Conservation (phyloP, 2,888 invertebrate genomes). For the Belgica antarctica region DNA sequence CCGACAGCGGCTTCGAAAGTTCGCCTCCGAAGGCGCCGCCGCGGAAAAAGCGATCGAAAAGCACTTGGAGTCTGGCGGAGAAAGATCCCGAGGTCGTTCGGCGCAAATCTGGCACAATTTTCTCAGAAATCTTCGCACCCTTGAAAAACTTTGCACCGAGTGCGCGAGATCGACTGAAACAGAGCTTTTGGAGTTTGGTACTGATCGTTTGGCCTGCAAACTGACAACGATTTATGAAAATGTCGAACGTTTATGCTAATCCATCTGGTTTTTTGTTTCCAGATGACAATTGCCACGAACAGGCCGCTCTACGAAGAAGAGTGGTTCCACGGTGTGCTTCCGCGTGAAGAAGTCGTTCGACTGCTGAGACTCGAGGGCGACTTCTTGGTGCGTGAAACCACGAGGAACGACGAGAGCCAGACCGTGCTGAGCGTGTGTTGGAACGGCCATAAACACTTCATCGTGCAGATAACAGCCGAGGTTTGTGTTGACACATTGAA, state of each 20-base stretch:
- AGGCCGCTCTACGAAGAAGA: conserved; percentile 84
- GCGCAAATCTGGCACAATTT: neutral
- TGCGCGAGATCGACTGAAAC: neutral
- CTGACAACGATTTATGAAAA: neutral
- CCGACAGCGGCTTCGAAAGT: conserved; percentile 14
- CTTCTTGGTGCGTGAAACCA: conserved; percentile 90
- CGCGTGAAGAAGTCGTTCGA: conserved; percentile 91
- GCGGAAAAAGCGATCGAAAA: conserved; percentile 46
- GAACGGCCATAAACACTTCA: conserved; percentile 96
- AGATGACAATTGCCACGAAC: conserved; percentile 58
- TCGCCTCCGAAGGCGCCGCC: conserved; percentile 51
- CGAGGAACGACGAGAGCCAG: conserved; percentile 85
- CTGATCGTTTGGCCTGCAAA: too few relatives aligned
- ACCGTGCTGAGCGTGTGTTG: conserved; percentile 92
- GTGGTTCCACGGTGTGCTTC: conserved; percentile 96
- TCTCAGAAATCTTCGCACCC: neutral
- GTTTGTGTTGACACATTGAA: conserved; percentile 54
- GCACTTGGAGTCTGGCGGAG: neutral
- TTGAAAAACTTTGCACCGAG: conserved; percentile 11
- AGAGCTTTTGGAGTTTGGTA: conserved; percentile 22
- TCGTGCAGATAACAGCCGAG: conserved; percentile 91
- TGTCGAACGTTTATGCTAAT: neutral
- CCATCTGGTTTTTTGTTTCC: too few relatives aligned
- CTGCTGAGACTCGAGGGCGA: conserved; percentile 89
- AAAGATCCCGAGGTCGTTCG: neutral